Evolutionary conservation across 2,797 vertebrate genomes (phyloP).

Genomic region (Hephaestus fuliginosus): DNA sequence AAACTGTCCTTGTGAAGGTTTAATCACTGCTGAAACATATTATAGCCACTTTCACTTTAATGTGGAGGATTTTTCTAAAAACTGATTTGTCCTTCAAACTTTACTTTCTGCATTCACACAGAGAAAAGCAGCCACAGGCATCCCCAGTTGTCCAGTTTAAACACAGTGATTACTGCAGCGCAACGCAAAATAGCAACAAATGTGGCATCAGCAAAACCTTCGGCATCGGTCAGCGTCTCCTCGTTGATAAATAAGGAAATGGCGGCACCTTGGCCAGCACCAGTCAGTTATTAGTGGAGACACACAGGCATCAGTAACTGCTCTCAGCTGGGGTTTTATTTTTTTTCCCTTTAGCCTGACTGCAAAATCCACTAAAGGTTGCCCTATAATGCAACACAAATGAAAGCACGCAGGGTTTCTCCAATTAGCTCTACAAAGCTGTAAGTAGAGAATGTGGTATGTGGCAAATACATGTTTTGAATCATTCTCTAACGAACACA

Average conservation of each 20-base stretch:
- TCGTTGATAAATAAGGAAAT: constrained; percentile 47
- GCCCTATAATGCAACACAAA: neutral
- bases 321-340: neutral
- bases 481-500: neutral
- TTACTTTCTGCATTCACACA: constrained; percentile 14
- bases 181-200: constrained; percentile 33
- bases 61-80: neutral
- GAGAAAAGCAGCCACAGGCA: constrained; percentile 2
- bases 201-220: constrained; percentile 27
- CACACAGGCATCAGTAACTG: constrained; percentile 21
- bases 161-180: constrained; percentile 43
- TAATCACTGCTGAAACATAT: constrained; percentile 11
- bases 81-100: neutral
- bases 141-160: constrained; percentile 22
- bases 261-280: constrained; percentile 31
- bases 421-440: neutral
- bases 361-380: neutral
- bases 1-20: constrained; percentile 5
- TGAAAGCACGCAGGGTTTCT: neutral
- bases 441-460: neutral
- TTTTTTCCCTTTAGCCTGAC: neutral
- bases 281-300: constrained; percentile 54
- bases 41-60: neutral
- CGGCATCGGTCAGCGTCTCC: constrained; percentile 17
- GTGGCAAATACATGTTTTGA: neutral